Evolutionary conservation across 2,797 vertebrate species (phyloP).

Genomic region (Onychomys leucogaster): DNA sequence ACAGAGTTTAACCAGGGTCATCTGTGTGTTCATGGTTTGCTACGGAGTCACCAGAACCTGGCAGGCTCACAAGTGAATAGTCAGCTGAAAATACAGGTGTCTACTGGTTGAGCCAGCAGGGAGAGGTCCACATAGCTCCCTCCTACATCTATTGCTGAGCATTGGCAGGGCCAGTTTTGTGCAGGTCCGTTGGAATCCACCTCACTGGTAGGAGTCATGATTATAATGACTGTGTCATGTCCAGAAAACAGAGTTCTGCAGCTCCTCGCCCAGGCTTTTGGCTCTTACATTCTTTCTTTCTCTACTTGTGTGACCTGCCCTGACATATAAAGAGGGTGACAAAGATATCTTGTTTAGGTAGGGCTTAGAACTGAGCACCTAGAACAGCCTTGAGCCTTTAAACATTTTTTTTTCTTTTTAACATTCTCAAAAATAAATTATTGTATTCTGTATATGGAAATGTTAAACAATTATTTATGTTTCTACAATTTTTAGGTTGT

Average conservation of each 20-base stretch:
- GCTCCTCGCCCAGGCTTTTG: no score
- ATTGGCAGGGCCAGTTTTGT: not conserved
- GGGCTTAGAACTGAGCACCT: not conserved
- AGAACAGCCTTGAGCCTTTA: not conserved
- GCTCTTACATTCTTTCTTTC: not conserved
- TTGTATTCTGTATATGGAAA: not conserved
- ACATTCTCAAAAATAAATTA: not conserved
- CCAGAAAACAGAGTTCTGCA: not conserved
- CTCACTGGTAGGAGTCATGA: no score
- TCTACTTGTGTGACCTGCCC: not conserved
- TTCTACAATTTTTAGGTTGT: not conserved
- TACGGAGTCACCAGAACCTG: not conserved
- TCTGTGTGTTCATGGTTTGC: not conserved
- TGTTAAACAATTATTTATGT: not conserved
- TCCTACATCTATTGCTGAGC: no score
- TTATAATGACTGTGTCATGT: not conserved
- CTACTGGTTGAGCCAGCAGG: not conserved
- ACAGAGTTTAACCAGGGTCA: not conserved
- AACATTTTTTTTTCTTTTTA: not conserved
- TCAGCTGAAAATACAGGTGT: not conserved
- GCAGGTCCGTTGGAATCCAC: not conserved
- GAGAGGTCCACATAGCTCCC: rapidly evolving
- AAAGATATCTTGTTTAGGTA: not conserved
- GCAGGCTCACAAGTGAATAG: not conserved
- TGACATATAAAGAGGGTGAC: no score